phyloP scores from a whole-genome alignment of 2,113 vertebrate genomes.

The Catharus bicknelli region DNA sequence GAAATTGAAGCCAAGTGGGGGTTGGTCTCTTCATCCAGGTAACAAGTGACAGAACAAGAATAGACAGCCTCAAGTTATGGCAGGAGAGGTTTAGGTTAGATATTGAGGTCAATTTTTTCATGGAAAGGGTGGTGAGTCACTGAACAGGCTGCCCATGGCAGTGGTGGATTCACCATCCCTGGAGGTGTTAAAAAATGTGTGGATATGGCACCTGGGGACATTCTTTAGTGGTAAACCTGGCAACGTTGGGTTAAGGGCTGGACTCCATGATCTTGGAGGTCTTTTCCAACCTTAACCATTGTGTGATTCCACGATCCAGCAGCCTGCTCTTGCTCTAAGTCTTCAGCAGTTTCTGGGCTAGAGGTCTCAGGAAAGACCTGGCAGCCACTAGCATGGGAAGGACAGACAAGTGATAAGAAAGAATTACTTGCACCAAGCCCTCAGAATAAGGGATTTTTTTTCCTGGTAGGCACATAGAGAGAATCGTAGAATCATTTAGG shows the following conservation, averaged over 20 bases:
- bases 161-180: background rate
- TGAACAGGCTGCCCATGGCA: background rate
- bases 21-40: background rate
- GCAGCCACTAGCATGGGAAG: background rate
- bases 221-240: background rate
- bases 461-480: background rate
- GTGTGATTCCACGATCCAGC: background rate
- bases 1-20: background rate
- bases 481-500: background rate
- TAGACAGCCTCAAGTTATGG: background rate
- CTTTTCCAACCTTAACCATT: background rate
- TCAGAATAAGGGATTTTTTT: background rate
- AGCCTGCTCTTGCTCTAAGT: background rate
- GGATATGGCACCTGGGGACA: background rate
- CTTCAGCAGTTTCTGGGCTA: background rate
- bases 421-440: background rate
- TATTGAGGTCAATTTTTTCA: background rate
- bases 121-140: background rate
- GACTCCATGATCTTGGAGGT: background rate
- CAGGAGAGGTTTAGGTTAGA: background rate
- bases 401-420: background rate
- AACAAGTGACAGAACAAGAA: background rate
- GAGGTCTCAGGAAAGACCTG: background rate
- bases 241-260: background rate
- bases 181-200: background rate